These are phyloP conservation scores for Chrysolina haemoptera DNA, from an alignment of 2,888 invertebrate species.

Conservation along the genomic window DNA sequence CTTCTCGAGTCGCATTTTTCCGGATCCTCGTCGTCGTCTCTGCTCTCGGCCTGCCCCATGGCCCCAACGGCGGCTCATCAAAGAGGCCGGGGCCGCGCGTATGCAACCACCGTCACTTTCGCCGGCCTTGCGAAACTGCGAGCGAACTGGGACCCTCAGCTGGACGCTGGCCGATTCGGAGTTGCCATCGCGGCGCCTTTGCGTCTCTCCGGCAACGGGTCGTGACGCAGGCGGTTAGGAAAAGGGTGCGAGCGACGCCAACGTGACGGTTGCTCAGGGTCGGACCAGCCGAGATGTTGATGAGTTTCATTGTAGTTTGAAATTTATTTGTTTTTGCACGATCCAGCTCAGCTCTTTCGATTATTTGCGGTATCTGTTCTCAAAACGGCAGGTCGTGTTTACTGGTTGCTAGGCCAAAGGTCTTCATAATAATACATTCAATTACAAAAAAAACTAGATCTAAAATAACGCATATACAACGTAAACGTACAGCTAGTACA, in stretches of 20 bases:
- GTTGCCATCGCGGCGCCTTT: conserved; percentile 3
- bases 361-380: background rate
- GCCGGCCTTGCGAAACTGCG: conserved; percentile 36
- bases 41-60: conserved; percentile 75
- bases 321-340: too few species aligned
- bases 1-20: conserved; percentile 70
- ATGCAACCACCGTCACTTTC: conserved; percentile 41
- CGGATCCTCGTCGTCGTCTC: conserved; percentile 73
- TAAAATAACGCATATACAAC: too few species aligned
- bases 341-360: too few species aligned
- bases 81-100: conserved; percentile 65
- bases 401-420: too few species aligned
- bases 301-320: too few species aligned
- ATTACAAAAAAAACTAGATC: too few species aligned
- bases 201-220: conserved; percentile 9
- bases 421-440: too few species aligned
- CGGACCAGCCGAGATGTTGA: background rate
- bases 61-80: conserved; percentile 72
- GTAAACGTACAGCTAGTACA: too few species aligned
- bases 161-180: background rate
- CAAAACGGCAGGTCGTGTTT: too few species aligned
- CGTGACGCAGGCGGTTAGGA: background rate
- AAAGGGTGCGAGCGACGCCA: conserved; percentile 23
- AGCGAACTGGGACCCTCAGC: conserved; percentile 29
- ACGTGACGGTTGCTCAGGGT: conserved; percentile 1